Evolutionary conservation across 2,888 invertebrate genomes (phyloP), one percentile per base, ranked within the genome.

Genomic region (Strigamia maritima): DNA sequence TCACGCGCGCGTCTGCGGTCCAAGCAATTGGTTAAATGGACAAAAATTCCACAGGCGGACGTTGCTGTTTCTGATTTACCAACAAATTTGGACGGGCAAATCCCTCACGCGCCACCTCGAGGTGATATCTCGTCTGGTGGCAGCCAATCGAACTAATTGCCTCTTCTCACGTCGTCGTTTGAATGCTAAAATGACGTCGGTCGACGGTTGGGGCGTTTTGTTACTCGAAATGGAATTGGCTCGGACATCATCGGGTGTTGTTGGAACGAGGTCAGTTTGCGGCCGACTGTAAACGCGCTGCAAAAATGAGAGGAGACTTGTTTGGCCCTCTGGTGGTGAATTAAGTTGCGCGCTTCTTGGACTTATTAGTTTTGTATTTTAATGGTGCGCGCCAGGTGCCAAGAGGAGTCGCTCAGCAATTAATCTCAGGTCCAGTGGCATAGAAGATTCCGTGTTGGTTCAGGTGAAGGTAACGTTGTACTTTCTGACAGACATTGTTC

Each of bases 11-110:
- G 60, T 65, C 60, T 65, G 60, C 60, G 60, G 60, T 65, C 60
- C 60, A 65, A 65, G 60, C 60, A 65, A 65, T 65, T 65, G 60
- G 60, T 65, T 65, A 65, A 65, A 65, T 65, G 60, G 60, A 65
- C 60, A 65, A 65, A 65, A 65, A 65, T 65, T 65, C 60, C 60
- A 65, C n/a, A 65, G 60, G 60, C 60, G 24, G 60, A 65, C 24
- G 60, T 1, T 65, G 60, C 22, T 19, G 60, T 65, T 65, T 65
- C 19, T 65, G 60, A 65, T 65, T 65, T 65, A 65, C 22, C 22
- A 65, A 65, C 60, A 65, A 65, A 65, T 65, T 65, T 65, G 60
- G 60, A 65, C 60, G 60, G 60, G 60, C 60, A 65, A 65, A 65
- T 65, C 60, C 60, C 60, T 65, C 60, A 65, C 60, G 60, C 60